A percentile compares a stretch with the other conserved stretches of the same genome.
phyloP scores from a whole-genome alignment of 2,113 vertebrate genomes.

The Semicossyphus pulcher region DNA sequence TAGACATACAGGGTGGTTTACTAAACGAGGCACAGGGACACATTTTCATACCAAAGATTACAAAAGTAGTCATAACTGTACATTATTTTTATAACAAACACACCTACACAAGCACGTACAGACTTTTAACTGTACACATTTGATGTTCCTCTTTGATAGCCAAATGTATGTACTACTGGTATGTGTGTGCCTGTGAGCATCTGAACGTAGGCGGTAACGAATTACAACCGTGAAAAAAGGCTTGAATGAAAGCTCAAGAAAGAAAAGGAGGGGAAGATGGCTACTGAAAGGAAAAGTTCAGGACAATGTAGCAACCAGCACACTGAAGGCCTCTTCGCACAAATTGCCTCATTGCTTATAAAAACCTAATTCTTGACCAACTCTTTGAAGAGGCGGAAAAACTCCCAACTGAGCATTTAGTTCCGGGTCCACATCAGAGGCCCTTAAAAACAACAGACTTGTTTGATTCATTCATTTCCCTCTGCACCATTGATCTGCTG shows the following conservation, averaged over 20 bases:
- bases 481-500: constrained; percentile 29
- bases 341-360: constrained; percentile 18
- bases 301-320: constrained; percentile 40
- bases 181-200: constrained; percentile 13
- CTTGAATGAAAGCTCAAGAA: background rate
- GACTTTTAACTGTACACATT: background rate
- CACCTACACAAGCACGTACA: background rate
- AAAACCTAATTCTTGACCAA: constrained; percentile 40
- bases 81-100: too few species aligned
- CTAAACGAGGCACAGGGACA: background rate
- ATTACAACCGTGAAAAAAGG: constrained; percentile 34
- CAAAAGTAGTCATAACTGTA: background rate
- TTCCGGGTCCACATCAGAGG: too few species aligned
- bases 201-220: constrained; percentile 24
- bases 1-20: too few species aligned
- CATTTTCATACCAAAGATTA: background rate
- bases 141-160: background rate
- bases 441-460: too few species aligned
- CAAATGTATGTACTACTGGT: background rate
- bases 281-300: constrained; percentile 32
- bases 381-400: constrained; percentile 36
- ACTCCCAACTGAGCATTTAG: constrained; percentile 34
- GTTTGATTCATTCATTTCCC: constrained; percentile 43
- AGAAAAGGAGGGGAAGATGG: background rate
- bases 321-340: constrained; percentile 30